A percentile compares a stretch with the other conserved stretches of the same genome.
Evolutionary conservation across 2,113 vertebrate genomes (phyloP).

Genomic region (Lonchura striata): DNA sequence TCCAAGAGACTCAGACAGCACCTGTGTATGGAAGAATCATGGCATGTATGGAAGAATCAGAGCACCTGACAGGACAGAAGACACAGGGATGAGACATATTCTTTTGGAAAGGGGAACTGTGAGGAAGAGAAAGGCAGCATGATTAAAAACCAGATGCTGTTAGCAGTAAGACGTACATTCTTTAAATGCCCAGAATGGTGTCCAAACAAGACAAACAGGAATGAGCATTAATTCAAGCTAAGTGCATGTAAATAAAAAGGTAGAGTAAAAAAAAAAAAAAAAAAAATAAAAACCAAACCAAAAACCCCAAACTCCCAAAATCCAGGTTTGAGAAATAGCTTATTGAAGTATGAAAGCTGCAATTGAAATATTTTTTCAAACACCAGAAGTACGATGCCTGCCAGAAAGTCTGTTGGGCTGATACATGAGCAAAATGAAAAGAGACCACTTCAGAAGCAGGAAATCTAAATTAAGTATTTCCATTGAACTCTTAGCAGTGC

Average conservation of each 20-base stretch:
- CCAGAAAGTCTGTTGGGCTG: not conserved
- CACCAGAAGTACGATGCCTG: not conserved
- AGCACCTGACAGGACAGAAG: not conserved
- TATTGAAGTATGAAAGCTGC: not conserved
- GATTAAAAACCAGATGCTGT: not conserved
- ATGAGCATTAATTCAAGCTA: not conserved
- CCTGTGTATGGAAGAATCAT: fast-evolving
- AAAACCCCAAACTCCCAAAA: fast-evolving
- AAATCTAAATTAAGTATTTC: not conserved
- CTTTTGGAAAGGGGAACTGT: not conserved
- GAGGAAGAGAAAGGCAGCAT: not conserved
- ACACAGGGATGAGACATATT: not conserved
- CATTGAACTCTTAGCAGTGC: not conserved
- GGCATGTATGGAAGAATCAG: fast-evolving
- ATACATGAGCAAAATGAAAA: not conserved
- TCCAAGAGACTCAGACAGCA: not conserved
- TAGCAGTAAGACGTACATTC: not conserved
- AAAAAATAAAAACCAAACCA: not conserved
- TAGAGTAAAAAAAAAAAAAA: not conserved
- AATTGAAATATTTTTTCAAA: not conserved
- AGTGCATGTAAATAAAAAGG: not conserved
- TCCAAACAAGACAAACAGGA: not conserved
- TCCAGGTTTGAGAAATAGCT: not conserved
- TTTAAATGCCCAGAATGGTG: not conserved
- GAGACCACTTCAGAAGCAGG: not conserved